Conservation (phyloP, 1,140 invertebrate genomes). For the Drosophila nigromelanica region DNA sequence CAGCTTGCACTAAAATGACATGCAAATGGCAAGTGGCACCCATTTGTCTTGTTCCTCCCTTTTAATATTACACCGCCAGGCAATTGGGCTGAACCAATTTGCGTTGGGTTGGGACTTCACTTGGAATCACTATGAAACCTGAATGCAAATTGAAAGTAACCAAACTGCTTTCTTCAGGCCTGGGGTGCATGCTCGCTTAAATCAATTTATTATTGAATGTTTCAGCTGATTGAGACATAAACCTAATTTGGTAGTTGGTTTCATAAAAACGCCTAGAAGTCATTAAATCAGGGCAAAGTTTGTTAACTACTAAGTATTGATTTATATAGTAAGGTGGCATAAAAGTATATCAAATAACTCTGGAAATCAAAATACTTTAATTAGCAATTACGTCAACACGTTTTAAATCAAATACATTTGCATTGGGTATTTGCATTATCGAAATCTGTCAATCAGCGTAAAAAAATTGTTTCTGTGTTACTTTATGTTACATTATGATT, state of each 20-base stretch:
- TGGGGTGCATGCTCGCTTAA: conserved; percentile 38
- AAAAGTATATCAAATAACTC: not conserved
- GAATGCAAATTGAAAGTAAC: conserved; percentile 51
- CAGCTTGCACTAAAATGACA: not conserved
- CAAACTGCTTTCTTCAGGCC: conserved; percentile 50
- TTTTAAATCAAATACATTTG: no score
- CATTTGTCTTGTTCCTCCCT: conserved; percentile 16
- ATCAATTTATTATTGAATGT: conserved; percentile 61
- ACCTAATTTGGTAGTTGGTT: conserved; percentile 63
- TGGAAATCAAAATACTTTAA: not conserved
- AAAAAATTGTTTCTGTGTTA: no score
- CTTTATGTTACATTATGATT: no score
- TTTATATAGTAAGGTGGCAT: conserved; percentile 49
- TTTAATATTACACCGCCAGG: conserved; percentile 24
- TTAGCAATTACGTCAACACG: not conserved
- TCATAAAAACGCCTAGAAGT: conserved; percentile 56
- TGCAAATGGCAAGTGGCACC: conserved; percentile 28
- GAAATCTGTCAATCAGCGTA: no score
- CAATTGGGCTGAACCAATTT: conserved; percentile 3
- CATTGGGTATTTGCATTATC: no score
- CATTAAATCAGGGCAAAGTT: conserved; percentile 58
- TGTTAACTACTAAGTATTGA: not conserved
- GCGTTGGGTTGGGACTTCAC: conserved; percentile 9
- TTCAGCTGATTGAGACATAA: conserved; percentile 77
- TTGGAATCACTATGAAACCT: conserved; percentile 47